These are phyloP conservation scores for Ia io DNA, from an alignment of 2,113 vertebrate species.

Conservation along the genomic window DNA sequence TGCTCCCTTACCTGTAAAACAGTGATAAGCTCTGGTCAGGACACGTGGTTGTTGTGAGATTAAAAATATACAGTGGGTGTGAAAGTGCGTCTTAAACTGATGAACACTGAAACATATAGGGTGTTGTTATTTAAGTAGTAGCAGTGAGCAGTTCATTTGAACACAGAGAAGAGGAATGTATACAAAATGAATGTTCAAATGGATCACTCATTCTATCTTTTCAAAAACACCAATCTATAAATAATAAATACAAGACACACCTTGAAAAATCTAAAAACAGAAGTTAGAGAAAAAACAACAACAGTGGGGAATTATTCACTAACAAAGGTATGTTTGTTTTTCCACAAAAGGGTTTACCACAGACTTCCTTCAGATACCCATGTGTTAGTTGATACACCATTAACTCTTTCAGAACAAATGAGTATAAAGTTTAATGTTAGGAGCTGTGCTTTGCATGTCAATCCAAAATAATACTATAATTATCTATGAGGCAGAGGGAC, in stretches of 20 bases:
- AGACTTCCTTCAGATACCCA: not conserved
- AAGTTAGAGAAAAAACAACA: not conserved
- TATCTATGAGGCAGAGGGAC: not conserved
- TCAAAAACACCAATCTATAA: not conserved
- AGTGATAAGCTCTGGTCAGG: not conserved
- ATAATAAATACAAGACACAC: not conserved
- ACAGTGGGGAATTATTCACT: not conserved
- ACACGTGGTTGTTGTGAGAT: not conserved
- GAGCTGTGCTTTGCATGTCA: not conserved
- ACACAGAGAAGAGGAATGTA: not conserved
- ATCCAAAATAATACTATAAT: not conserved
- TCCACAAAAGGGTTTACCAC: not conserved
- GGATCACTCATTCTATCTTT: not conserved
- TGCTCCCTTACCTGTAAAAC: not conserved
- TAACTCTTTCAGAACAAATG: not conserved
- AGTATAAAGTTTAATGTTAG: not conserved
- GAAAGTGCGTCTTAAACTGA: not conserved
- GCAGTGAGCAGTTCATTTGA: not conserved
- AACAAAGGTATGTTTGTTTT: not conserved
- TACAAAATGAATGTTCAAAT: not conserved
- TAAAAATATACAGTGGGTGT: not conserved
- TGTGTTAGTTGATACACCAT: not conserved
- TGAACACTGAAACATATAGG: not conserved
- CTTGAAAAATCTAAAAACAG: not conserved
- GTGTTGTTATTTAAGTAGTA: not conserved